Base-by-base conservation (phyloP, 2,888 invertebrate species). In the Parasteatoda lunata region DNA sequence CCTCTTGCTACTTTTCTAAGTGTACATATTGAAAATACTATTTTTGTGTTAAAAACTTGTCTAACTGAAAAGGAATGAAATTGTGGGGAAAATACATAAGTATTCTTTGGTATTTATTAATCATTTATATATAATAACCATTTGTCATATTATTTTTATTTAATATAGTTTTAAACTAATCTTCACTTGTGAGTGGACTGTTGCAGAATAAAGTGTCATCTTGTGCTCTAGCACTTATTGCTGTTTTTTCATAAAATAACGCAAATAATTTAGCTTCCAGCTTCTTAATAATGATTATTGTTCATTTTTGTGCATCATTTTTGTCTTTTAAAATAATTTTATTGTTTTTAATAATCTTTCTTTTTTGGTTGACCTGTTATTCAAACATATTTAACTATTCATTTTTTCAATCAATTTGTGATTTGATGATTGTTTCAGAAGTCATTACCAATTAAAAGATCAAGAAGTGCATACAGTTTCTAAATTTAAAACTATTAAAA, bases 1-100 rank as follows among this genome's bases (percentile, higher is more conserved):
- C 9, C 11, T 9, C 45, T 8, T 47, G 15, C 75, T 59, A 45
- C 13, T 6, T 75, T 75, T 75, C 15, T 45, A 30, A 52, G 15
- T 64, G 64, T 75, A 73, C 30, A 70, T 70, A 70, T 47, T 47
- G 8, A n/a, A 66, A 66, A 70, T 54, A 54, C 54, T 54, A 54
- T 54, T 54, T 54, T 54, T 54, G 54, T 54, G 54, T 54, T 54
- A 54, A 54, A 54, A 4, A 3, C 54, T 54, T 54, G 54, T 8
- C 13, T 54, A 11, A 13, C 54, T 54, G 0, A 11, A 8, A 54
- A 3, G 54, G 54, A 54, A 54, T 54, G 54, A 54, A 13, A 11
- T 54, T 54, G 54, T 54, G 54, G 54, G 54, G 8, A 54, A 54
- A 54, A 54, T 11, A 54, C 13, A 54, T 54, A 13, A 8, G 13